Conservation (phyloP, 64 coral and sea anemone genomes). For the Stylophora pistillata region DNA sequence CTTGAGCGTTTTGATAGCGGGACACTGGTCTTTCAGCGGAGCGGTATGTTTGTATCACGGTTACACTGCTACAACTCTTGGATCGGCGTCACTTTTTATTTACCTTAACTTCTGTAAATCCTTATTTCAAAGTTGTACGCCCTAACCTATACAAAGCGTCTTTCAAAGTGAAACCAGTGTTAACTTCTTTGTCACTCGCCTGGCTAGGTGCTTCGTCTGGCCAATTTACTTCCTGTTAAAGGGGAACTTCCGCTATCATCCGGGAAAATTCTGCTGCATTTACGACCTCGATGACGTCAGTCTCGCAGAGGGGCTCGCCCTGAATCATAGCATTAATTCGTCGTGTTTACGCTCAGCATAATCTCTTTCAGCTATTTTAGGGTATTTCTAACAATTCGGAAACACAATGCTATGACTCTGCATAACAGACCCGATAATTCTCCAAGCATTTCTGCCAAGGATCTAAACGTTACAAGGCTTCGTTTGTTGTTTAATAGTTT, state of each 20-base stretch:
- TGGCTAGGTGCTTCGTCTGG: neutral
- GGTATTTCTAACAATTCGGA: neutral
- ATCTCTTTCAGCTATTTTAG: neutral
- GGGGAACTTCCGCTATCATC: neutral
- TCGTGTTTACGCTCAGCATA: neutral
- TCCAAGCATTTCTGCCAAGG: neutral
- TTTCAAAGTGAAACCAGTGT: neutral
- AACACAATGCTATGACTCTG: neutral
- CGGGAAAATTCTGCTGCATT: neutral
- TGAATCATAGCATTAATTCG: neutral
- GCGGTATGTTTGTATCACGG: neutral
- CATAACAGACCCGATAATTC: neutral
- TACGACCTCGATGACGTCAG: neutral
- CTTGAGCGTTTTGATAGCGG: neutral
- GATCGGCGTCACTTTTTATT: neutral
- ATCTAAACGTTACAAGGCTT: neutral
- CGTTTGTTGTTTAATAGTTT: too few relatives aligned
- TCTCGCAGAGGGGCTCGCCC: neutral
- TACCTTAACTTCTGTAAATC: neutral
- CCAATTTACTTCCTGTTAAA: neutral
- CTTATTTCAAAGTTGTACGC: conserved; percentile 1
- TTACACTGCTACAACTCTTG: neutral
- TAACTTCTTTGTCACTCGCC: neutral
- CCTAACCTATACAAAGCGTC: neutral
- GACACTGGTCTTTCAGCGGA: neutral